phyloP scores from a whole-genome alignment of 2,113 vertebrate genomes.

The Microcebus ravelobensis region DNA sequence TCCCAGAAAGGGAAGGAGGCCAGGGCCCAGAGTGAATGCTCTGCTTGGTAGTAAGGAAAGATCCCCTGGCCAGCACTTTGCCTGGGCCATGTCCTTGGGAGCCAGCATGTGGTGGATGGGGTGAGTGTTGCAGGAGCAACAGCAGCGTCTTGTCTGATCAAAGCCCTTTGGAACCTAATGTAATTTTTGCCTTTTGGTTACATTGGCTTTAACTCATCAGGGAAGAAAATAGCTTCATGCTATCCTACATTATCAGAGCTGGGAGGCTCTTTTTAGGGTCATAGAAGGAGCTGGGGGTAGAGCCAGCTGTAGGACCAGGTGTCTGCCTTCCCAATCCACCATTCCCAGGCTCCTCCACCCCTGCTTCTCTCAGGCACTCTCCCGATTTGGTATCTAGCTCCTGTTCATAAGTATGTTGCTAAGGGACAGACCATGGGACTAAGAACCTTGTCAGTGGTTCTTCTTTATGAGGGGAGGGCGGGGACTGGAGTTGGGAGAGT shows the following conservation, averaged over 20 bases:
- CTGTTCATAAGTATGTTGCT: neutral
- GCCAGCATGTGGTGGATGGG: accelerated
- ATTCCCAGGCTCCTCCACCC: neutral
- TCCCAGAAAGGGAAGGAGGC: neutral
- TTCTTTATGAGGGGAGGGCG: neutral
- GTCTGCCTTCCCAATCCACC: neutral
- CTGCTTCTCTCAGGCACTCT: neutral
- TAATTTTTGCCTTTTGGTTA: neutral
- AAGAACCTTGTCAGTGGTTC: neutral
- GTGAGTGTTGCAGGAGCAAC: too few relatives aligned
- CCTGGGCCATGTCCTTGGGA: neutral
- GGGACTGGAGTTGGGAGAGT: neutral
- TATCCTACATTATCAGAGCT: neutral
- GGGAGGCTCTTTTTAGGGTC: neutral
- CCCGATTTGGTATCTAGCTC: neutral
- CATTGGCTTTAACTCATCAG: neutral
- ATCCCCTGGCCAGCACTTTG: neutral
- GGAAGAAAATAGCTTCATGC: neutral
- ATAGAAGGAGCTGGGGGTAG: neutral
- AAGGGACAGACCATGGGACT: neutral
- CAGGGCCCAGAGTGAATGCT: neutral
- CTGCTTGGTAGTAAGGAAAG: neutral
- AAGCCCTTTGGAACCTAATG: neutral
- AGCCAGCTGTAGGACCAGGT: neutral
- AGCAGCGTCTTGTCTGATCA: neutral